Evolutionary conservation across 1,140 invertebrate species (phyloP).

Genomic region (Drosophila santomea): DNA sequence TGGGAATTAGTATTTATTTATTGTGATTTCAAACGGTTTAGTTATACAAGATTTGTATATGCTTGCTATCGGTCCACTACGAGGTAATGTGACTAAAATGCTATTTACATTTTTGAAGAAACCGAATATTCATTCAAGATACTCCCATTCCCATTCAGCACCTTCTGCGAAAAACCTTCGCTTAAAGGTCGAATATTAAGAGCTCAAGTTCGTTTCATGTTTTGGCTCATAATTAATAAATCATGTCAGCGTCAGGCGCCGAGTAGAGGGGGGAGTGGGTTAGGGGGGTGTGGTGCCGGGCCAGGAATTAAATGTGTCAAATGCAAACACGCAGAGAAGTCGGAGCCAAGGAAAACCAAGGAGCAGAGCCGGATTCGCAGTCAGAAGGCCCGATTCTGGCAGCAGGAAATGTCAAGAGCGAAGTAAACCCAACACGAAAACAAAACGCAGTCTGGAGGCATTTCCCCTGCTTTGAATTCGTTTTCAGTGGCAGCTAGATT

Average conservation of each 20-base stretch:
- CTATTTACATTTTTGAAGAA: too few species aligned
- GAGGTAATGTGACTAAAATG: too few species aligned
- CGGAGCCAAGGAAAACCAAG: conserved; percentile 16
- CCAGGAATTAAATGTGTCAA: conserved; percentile 78
- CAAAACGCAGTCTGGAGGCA: conserved; percentile 70
- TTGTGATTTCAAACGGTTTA: not conserved
- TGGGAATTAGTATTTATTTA: not conserved
- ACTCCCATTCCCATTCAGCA: not conserved
- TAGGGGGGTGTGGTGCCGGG: conserved; percentile 4
- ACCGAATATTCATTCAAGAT: not conserved
- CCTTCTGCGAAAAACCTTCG: conserved; percentile 17
- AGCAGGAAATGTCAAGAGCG: conserved; percentile 80
- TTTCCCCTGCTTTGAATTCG: conserved; percentile 47
- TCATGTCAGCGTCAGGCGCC: conserved; percentile 75
- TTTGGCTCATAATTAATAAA: conserved; percentile 75
- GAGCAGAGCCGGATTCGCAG: conserved; percentile 25
- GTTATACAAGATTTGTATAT: not conserved
- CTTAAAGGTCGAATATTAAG: conserved; percentile 78
- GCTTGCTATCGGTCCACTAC: too few species aligned
- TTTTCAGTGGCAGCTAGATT: conserved; percentile 60
- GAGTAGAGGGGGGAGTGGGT: conserved; percentile 3
- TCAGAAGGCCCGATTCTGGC: conserved; percentile 32
- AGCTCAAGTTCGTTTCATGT: conserved; percentile 82
- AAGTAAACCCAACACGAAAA: conserved; percentile 74
- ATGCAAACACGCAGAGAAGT: conserved; percentile 74